Conservation (phyloP, 2,113 vertebrate genomes). For the Ptilorrhoa leucosticta region DNA sequence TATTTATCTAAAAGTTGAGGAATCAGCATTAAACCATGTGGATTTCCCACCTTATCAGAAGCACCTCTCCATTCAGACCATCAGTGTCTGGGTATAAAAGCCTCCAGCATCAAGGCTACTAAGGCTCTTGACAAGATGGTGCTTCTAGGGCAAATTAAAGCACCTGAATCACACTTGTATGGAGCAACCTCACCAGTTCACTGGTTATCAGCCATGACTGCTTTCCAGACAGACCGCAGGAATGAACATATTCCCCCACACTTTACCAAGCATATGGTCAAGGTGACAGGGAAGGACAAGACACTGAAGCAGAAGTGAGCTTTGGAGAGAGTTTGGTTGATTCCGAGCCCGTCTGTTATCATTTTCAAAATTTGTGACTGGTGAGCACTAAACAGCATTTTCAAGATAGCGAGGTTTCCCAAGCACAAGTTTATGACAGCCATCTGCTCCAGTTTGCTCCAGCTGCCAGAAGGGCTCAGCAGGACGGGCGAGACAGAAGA, state of each 20-base stretch:
- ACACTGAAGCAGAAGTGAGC: not conserved
- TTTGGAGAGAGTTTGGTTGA: not conserved
- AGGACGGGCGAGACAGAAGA: not conserved
- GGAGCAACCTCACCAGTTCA: not conserved
- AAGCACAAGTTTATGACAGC: not conserved
- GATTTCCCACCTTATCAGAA: not conserved
- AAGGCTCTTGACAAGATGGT: not conserved
- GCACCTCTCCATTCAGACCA: not conserved
- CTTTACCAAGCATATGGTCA: not conserved
- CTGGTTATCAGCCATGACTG: not conserved
- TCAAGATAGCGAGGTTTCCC: not conserved
- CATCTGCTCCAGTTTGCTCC: not conserved
- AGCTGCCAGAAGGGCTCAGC: not conserved
- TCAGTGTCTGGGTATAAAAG: not conserved
- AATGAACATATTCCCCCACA: not conserved
- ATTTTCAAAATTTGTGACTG: not conserved
- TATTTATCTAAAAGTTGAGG: not conserved
- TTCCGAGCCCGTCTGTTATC: accelerated
- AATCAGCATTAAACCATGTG: not conserved
- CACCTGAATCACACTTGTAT: not conserved
- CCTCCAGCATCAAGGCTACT: not conserved
- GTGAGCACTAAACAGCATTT: not conserved
- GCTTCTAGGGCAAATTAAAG: not conserved
- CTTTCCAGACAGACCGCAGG: not conserved
- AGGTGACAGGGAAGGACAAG: not conserved